These are phyloP conservation scores for Porites cylindrica DNA, from an alignment of 92 coral and sea anemone genomes.

Conservation along the genomic window DNA sequence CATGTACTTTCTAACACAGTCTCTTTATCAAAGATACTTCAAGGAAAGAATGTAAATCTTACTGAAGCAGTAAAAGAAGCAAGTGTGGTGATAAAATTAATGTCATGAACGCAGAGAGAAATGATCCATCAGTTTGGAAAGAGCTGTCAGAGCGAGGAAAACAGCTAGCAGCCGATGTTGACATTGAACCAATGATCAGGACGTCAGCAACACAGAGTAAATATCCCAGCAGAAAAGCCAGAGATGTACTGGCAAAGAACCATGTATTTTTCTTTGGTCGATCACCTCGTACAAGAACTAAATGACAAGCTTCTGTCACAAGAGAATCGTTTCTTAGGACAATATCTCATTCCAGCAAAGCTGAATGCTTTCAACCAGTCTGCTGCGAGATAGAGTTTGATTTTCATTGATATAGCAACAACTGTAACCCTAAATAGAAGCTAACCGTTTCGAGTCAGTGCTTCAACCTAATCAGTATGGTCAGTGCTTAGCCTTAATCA, in stretches of 20 bases:
- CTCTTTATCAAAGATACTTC: constrained; percentile 63
- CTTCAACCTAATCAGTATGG: too few relatives aligned
- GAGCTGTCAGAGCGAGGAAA: constrained; percentile 75
- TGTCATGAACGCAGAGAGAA: constrained; percentile 66
- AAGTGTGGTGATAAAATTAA: constrained; percentile 70
- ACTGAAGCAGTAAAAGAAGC: constrained; percentile 70
- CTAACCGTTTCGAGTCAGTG: too few relatives aligned
- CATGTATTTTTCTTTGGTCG: constrained; percentile 73
- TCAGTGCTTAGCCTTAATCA: too few relatives aligned
- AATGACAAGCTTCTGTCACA: background rate
- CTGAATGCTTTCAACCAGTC: too few relatives aligned
- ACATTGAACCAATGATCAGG: constrained; percentile 77
- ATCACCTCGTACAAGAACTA: constrained; percentile 78
- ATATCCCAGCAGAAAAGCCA: constrained; percentile 74
- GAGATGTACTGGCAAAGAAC: constrained; percentile 74
- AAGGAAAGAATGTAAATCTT: constrained; percentile 63
- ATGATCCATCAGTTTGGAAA: constrained; percentile 73
- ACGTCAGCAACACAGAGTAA: constrained; percentile 76
- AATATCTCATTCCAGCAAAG: too few relatives aligned
- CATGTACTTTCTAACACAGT: constrained; percentile 77
- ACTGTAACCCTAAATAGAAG: too few relatives aligned
- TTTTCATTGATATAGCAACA: too few relatives aligned
- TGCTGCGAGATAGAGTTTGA: too few relatives aligned
- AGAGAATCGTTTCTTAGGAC: too few relatives aligned
- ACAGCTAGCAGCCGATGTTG: constrained; percentile 78